These are phyloP conservation scores for Mycetomoellerius zeteki DNA, from an alignment of 1,140 invertebrate genomes.

Conservation along the genomic window DNA sequence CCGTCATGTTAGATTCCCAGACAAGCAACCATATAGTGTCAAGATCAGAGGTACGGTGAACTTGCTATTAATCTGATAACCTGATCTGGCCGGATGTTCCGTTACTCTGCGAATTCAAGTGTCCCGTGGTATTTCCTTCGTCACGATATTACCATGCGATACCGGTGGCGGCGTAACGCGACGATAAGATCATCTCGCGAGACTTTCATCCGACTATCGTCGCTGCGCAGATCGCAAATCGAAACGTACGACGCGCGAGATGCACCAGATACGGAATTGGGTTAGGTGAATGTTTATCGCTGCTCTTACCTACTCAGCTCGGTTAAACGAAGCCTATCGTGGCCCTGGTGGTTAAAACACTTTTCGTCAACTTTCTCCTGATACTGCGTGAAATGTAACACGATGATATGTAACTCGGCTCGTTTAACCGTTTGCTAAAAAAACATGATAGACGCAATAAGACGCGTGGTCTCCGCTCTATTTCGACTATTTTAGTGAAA, in stretches of 20 bases:
- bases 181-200: slow-evolving; percentile 45
- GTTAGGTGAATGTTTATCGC: slow-evolving; percentile 66
- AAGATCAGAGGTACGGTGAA: slow-evolving; percentile 28
- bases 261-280: slow-evolving; percentile 75
- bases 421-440: no score
- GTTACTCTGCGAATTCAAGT: slow-evolving; percentile 34
- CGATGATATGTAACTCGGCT: neutral
- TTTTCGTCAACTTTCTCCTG: slow-evolving; percentile 1
- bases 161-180: neutral
- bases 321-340: neutral
- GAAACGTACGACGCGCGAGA: neutral
- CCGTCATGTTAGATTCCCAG: slow-evolving; percentile 31
- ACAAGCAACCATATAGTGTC: slow-evolving; percentile 31
- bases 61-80: slow-evolving; percentile 9
- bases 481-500: neutral
- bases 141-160: slow-evolving; percentile 46
- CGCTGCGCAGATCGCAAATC: slow-evolving; percentile 24
- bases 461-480: neutral
- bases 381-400: no score
- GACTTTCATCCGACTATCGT: slow-evolving; percentile 44
- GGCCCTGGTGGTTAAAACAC: neutral
- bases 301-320: slow-evolving; percentile 21
- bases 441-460: neutral
- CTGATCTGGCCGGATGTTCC: slow-evolving; percentile 49
- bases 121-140: slow-evolving; percentile 34